Conservation (phyloP, 2,797 vertebrate genomes). For the Halcyon badia region DNA sequence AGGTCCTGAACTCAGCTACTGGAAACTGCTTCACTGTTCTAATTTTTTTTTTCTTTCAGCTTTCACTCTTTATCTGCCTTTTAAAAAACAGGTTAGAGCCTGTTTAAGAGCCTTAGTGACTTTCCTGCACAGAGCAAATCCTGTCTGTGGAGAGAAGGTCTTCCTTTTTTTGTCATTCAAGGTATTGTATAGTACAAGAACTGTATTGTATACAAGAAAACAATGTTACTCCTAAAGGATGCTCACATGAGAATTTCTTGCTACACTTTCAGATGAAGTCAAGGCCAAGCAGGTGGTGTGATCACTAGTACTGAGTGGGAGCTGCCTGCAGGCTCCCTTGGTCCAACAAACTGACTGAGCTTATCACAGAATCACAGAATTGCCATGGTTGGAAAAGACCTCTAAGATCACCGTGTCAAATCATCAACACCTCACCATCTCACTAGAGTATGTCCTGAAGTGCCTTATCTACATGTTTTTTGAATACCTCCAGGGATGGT, state of each 20-base stretch:
- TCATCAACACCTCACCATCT: too few relatives aligned
- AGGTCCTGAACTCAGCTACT: not conserved
- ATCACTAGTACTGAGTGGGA: not conserved
- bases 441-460: too few relatives aligned
- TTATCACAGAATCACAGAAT: not conserved
- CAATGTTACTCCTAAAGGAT: not conserved
- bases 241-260: not conserved
- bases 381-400: too few relatives aligned
- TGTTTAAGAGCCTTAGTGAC: not conserved
- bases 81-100: not conserved
- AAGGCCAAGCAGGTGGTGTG: not conserved
- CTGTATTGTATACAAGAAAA: not conserved
- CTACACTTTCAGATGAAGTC: not conserved
- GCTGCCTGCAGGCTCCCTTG: not conserved
- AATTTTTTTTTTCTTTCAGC: not conserved
- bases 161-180: not conserved
- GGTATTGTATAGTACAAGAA: not conserved
- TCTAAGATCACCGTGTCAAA: too few relatives aligned
- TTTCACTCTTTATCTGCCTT: not conserved
- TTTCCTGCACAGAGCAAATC: not conserved
- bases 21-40: not conserved
- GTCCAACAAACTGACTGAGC: not conserved
- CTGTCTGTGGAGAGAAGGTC: not conserved
- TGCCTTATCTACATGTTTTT: too few relatives aligned
- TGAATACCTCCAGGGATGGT: too few relatives aligned